Percentiles rank a stretch among this genome's conserved stretches.
Conservation (phyloP, 2,888 invertebrate genomes). For the Andrena dorsata region DNA sequence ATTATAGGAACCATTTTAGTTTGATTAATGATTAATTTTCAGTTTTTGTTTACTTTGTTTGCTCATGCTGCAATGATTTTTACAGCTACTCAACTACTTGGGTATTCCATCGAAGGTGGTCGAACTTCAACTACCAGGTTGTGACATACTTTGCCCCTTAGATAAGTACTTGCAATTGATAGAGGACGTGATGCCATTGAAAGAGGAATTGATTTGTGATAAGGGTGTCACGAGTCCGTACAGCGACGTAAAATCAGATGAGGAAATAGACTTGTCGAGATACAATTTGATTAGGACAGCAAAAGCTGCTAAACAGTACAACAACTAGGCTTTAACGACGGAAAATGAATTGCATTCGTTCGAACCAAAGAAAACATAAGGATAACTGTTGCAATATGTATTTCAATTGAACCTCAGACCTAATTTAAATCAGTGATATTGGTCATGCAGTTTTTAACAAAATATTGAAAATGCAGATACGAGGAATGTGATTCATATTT, state of each 20-base stretch:
- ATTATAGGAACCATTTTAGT: too few relatives aligned
- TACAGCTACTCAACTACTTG: slow-evolving; percentile 58
- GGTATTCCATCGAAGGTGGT: slow-evolving; percentile 60
- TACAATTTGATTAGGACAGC: slow-evolving; percentile 38
- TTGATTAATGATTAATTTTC: not conserved
- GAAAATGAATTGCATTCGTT: slow-evolving; percentile 7
- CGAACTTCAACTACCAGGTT: slow-evolving; percentile 67
- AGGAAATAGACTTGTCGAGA: slow-evolving; percentile 13
- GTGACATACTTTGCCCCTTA: slow-evolving; percentile 72
- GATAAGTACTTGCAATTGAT: slow-evolving; percentile 67
- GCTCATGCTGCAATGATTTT: not conserved
- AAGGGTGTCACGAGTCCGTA: slow-evolving; percentile 36
- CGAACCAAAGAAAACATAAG: slow-evolving; percentile 22
- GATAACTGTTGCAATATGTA: not conserved
- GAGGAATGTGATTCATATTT: not conserved
- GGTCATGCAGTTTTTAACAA: not conserved
- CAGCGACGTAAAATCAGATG: slow-evolving; percentile 2
- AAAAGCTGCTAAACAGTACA: not conserved
- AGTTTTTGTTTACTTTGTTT: not conserved
- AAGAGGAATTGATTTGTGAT: slow-evolving; percentile 69
- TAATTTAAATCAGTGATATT: slow-evolving; percentile 3
- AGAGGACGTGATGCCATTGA: slow-evolving; percentile 64
- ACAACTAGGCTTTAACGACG: not conserved
- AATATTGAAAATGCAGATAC: not conserved
- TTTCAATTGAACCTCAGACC: not conserved